A percentile compares a stretch with the other conserved stretches of the same genome.
Conservation (phyloP, 2,888 invertebrate genomes). For the Pycnomerus fuliginosus region DNA sequence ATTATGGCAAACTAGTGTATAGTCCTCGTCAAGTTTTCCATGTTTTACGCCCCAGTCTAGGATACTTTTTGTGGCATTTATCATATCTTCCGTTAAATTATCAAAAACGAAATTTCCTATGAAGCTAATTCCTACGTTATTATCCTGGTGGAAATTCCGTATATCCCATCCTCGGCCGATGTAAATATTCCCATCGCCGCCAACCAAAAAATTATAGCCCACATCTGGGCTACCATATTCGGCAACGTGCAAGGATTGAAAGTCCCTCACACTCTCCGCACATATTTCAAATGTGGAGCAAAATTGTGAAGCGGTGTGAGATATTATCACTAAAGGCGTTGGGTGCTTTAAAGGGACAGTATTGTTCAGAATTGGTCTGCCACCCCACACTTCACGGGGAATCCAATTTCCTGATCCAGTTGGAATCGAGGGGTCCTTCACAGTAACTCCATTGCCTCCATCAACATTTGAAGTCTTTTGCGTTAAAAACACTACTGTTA, state of each 20-base stretch:
- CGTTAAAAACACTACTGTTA: too few species aligned
- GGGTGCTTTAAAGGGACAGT: constrained; percentile 2
- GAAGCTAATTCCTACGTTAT: constrained; percentile 54
- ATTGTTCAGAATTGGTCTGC: not conserved
- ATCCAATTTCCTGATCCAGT: not conserved
- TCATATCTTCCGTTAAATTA: constrained; percentile 49
- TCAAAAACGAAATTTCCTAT: constrained; percentile 55
- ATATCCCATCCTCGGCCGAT: constrained; percentile 57
- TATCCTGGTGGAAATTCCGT: constrained; percentile 55
- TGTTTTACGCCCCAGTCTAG: constrained; percentile 52
- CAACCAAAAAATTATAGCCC: constrained; percentile 55
- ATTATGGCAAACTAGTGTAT: constrained; percentile 57
- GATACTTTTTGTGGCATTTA: constrained; percentile 52
- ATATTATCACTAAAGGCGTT: constrained; percentile 13
- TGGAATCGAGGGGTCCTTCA: not conserved
- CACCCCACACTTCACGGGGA: not conserved
- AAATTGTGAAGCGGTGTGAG: constrained; percentile 12
- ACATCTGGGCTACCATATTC: constrained; percentile 48
- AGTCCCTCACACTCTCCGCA: constrained; percentile 2
- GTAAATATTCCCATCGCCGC: constrained; percentile 58
- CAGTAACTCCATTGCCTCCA: too few species aligned
- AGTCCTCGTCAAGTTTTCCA: constrained; percentile 51
- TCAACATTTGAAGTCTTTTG: too few species aligned
- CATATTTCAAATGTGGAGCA: constrained; percentile 11
- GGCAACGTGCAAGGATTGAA: constrained; percentile 11